Conservation (phyloP, 2,113 vertebrate genomes). For the Pholis gunnellus region DNA sequence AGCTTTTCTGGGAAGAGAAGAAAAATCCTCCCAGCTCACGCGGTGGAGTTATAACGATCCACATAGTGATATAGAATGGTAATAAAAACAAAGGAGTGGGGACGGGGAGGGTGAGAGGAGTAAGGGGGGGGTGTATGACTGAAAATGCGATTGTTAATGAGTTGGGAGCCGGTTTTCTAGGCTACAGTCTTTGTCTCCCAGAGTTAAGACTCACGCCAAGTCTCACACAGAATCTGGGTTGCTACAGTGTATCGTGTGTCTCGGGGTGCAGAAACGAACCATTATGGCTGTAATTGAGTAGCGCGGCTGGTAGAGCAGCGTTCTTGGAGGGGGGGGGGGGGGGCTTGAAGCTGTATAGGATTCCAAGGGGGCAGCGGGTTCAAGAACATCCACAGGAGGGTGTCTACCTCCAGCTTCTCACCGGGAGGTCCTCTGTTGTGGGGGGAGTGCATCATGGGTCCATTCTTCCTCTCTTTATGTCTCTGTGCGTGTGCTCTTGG, state of each 20-base stretch:
- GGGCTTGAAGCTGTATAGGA: slow-evolving; percentile 58
- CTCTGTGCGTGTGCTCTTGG: neutral
- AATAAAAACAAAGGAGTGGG: slow-evolving; percentile 64
- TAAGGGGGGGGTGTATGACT: slow-evolving; percentile 48
- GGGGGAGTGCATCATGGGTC: slow-evolving; percentile 19
- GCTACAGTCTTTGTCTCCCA: slow-evolving; percentile 76
- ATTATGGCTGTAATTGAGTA: slow-evolving; percentile 76
- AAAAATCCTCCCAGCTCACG: slow-evolving; percentile 45
- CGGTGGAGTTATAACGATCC: slow-evolving; percentile 64
- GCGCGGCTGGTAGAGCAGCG: slow-evolving; percentile 48
- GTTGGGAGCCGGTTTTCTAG: slow-evolving; percentile 76
- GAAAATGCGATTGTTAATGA: slow-evolving; percentile 78
- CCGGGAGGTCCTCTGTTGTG: slow-evolving; percentile 38
- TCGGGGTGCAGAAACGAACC: slow-evolving; percentile 75
- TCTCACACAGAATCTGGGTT: slow-evolving; percentile 79
- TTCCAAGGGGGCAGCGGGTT: slow-evolving; percentile 72
- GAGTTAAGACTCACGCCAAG: slow-evolving; percentile 72
- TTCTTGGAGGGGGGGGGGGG: slow-evolving; percentile 42
- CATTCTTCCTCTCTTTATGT: neutral
- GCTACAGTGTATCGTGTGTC: slow-evolving; percentile 75
- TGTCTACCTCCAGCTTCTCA: slow-evolving; percentile 52
- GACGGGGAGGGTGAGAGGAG: slow-evolving; percentile 3
- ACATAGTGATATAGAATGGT: slow-evolving; percentile 62
- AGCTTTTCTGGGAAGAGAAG: slow-evolving; percentile 7
- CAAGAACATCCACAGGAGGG: slow-evolving; percentile 70